Base-by-base conservation (phyloP, 1,140 invertebrate genomes). In the Varroa destructor region DNA sequence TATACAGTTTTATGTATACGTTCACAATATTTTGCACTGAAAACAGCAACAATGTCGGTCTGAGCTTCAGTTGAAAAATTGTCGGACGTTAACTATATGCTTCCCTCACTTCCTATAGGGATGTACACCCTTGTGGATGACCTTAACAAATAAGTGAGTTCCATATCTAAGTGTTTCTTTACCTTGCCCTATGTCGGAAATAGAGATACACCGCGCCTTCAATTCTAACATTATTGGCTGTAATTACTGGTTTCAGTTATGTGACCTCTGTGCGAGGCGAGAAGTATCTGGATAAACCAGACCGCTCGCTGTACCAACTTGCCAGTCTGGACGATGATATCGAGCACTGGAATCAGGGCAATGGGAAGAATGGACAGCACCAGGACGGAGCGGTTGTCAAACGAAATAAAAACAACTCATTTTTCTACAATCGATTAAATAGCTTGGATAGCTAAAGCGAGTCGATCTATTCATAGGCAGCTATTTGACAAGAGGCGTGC, bases 251-350 rank as follows among this genome's bases (percentile, higher is more conserved):
- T 67, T 67, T 46, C 61, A 67, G 61, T 40, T 67, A 67, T 37
- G 61, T 67, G 37, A 67, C 46, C 10, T 67, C 61, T 12, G 46
- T 25, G 46, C 12, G 61, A 40, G 61, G 61, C 37, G 61, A 67
- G 37, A 67, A 67, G 61, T 67, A 67, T 46, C 40, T 67, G 14
- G 46, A 12, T 12, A 67, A 67, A 8, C 61, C 61, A 2, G 61
- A 67, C 37, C 40, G 61, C 12, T 67, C 61, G 40, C 61, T 67
- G 12, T 67, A 67, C 36, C 61, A 67, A 67, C 61, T 67, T 67
- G 61, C 61, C 12, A 67, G 61, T 40, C 61, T 67, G 12, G 61
- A 67, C n/a, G 61, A 67, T 46, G 61, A 67, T 46, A 40, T 43
- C 12, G 61, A 67, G 40, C 61, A 67, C 10, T 67, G 61, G 61